Evolutionary conservation across 92 coral and sea anemone genomes (phyloP), one percentile per base, ranked within the genome.

Genomic region (Palythoa caribaeorum): DNA sequence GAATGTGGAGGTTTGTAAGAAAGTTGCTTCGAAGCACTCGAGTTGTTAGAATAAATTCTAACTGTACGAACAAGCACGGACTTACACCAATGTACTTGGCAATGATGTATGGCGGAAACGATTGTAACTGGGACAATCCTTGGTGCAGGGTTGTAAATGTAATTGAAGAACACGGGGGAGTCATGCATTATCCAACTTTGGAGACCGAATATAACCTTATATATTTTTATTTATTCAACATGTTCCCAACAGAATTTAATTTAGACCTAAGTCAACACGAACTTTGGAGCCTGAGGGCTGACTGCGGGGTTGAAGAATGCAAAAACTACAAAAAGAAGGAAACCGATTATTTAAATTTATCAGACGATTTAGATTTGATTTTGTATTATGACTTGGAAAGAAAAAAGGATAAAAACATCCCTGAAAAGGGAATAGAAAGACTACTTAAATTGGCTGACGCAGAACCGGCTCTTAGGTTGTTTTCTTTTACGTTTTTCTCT

Each of bases 81-180:
- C 66, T 94, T 13, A 88, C 90, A 5, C 98, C 98, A 38, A 52
- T 89, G 65, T 95, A 95, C 85, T 83, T 94, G 51, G 98, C 96
- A 7, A 93, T 21, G 57, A 17, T 88, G 7, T 9, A 70, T 9
- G 92, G 92, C 21, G 91, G 91, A 5, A 11, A 38, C 6, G 19
- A 70, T 28, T 15, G 87, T 44, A 2, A 60, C 53, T 13, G n/a
- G 16, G 83, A 71, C 36, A 73, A 87, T 50, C 92, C 94, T 12
- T 91, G 94, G 94, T 88, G 94, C 79, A 88, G 88, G n/a, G 87
- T 72, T 8, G 68, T 88, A 21, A 40, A 74, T 15, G 84, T 88
- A 2, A 88, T 91, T 1, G 17, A 71, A 51, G 55, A 37, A 36
- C 55, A 63, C 9, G 87, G 89, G 36, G 93, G 90, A 6, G 28